Conservation (phyloP, 2,113 vertebrate species). For the Dolichallabes microphthalmus region DNA sequence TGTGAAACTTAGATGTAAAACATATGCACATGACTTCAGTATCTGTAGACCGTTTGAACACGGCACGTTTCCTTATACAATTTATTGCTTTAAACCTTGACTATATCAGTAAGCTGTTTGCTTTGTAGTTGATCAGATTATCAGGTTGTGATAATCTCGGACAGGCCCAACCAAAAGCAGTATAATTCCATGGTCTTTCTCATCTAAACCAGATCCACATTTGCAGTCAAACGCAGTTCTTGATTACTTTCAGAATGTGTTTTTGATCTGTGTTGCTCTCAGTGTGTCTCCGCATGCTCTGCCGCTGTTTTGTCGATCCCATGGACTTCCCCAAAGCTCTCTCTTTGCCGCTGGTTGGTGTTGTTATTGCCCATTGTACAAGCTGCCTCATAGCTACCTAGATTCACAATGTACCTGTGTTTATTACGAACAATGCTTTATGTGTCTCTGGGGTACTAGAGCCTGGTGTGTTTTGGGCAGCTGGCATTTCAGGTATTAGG, state of each 20-base stretch:
- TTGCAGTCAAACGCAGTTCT: not conserved
- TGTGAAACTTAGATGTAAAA: not conserved
- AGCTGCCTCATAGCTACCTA: not conserved
- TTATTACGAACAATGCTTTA: not conserved
- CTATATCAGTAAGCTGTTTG: not conserved
- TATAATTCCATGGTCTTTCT: not conserved
- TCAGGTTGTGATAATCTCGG: constrained; percentile 4
- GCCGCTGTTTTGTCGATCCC: not conserved
- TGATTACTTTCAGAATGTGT: constrained; percentile 6
- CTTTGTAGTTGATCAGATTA: constrained; percentile 15
- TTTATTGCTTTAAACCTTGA: not conserved
- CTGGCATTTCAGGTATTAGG: not conserved
- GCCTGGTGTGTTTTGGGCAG: not conserved
- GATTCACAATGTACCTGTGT: not conserved
- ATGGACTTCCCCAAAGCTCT: not conserved
- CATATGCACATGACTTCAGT: not conserved
- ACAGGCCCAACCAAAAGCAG: not conserved
- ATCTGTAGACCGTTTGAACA: not conserved
- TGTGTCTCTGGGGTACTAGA: not conserved
- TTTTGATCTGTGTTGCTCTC: not conserved
- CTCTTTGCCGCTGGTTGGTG: not conserved
- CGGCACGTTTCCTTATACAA: not conserved
- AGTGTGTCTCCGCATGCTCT: not conserved
- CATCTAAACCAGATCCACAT: not conserved
- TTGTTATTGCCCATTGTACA: not conserved